A percentile compares a stretch with the other conserved stretches of the same genome.
Conservation (phyloP, 2,888 invertebrate genomes). For the Smittia aterrima region DNA sequence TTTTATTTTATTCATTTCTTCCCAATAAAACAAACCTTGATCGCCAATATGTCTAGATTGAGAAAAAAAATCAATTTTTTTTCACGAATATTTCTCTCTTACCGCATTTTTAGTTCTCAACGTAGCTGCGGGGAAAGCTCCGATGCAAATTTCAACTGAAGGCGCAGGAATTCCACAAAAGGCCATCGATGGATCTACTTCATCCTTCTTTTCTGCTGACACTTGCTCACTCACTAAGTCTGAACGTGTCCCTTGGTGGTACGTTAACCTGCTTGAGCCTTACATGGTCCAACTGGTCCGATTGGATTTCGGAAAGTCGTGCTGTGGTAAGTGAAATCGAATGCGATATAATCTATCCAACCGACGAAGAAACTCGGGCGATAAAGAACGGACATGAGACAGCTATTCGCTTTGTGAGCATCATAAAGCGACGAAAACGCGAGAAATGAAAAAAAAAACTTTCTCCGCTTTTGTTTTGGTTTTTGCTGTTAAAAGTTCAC, state of each 20-base stretch:
- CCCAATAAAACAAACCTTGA: too few species aligned
- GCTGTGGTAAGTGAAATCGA: constrained; percentile 71
- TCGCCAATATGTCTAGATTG: too few species aligned
- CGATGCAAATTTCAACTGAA: constrained; percentile 87
- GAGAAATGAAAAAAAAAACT: background rate
- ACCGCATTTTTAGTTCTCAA: constrained; percentile 69
- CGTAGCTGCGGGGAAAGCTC: constrained; percentile 91
- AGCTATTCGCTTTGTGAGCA: background rate
- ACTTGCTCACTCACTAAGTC: constrained; percentile 84
- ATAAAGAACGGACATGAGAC: background rate
- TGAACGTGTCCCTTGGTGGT: constrained; percentile 91
- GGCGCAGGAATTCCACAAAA: constrained; percentile 83
- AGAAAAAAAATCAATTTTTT: too few species aligned
- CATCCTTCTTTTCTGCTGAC: constrained; percentile 74
- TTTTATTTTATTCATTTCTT: too few species aligned
- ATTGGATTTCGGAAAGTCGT: constrained; percentile 85
- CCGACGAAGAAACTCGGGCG: background rate
- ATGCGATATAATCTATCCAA: background rate
- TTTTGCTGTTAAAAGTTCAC: background rate
- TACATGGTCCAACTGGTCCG: constrained; percentile 93
- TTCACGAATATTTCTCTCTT: background rate
- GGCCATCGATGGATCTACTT: constrained; percentile 87
- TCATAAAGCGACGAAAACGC: too few species aligned
- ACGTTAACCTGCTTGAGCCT: constrained; percentile 88
- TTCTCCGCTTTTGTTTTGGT: background rate